A percentile compares a stretch with the other conserved stretches of the same genome.
phyloP scores from a whole-genome alignment of 2,797 vertebrate species.

The Peromyscus attwateri region DNA sequence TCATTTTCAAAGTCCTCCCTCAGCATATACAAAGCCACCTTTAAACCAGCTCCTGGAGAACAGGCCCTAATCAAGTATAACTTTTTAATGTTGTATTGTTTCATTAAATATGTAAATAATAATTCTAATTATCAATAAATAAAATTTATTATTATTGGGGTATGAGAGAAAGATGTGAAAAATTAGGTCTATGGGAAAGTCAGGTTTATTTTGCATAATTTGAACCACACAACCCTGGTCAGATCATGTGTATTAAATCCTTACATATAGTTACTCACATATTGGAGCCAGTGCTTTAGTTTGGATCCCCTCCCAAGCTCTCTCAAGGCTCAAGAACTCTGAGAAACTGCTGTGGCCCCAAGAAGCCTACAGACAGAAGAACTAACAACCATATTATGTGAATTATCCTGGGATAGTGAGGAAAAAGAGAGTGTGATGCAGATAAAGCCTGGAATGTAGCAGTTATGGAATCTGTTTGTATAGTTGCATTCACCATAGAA shows the following conservation, averaged over 20 bases:
- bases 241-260: background rate
- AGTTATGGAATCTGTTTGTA: background rate
- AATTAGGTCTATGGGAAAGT: background rate
- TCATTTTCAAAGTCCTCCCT: background rate
- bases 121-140: background rate
- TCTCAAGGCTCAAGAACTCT: background rate
- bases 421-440: background rate
- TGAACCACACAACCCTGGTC: background rate
- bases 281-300: background rate
- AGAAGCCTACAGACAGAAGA: background rate
- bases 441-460: background rate
- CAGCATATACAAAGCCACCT: background rate
- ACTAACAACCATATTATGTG: background rate
- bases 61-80: background rate
- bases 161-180: background rate
- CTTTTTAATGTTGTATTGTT: background rate
- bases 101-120: background rate
- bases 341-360: background rate
- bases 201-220: background rate
- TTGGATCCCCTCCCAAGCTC: background rate
- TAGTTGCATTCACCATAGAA: background rate
- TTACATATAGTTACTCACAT: background rate
- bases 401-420: background rate
- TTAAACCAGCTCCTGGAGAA: background rate
- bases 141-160: background rate